phyloP scores from a whole-genome alignment of 2,888 invertebrate genomes.

The Stenurella melanura region DNA sequence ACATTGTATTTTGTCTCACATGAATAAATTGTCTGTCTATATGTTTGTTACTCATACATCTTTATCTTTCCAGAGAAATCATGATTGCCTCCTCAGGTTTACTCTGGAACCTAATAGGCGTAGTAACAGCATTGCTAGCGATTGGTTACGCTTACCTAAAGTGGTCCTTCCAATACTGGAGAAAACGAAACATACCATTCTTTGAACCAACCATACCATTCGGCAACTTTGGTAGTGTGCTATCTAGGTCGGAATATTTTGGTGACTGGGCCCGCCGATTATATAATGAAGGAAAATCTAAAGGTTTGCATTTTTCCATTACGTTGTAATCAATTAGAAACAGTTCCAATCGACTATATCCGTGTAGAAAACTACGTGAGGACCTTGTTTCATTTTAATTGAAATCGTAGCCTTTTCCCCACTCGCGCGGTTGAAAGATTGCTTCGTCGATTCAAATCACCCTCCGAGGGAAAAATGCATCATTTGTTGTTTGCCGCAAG shows the following conservation, averaged over 20 bases:
- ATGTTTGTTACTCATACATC: too few species aligned
- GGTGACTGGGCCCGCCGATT: conserved; percentile 39
- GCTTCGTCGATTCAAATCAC: too few species aligned
- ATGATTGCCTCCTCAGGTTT: background rate
- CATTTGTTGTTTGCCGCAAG: too few species aligned
- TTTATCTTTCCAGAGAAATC: background rate
- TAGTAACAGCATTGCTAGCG: conserved; percentile 35
- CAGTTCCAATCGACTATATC: too few species aligned
- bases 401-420: too few species aligned
- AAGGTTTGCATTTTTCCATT: conserved; percentile 43
- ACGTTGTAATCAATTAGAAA: too few species aligned
- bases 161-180: conserved; percentile 48
- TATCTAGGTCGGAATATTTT: conserved; percentile 13
- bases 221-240: conserved; percentile 43
- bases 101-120: conserved; percentile 25
- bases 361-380: too few species aligned
- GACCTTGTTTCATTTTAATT: too few species aligned
- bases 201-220: conserved; percentile 47
- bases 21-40: too few species aligned
- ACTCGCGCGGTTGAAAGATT: too few species aligned
- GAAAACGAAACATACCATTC: conserved; percentile 42
- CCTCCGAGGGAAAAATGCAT: too few species aligned
- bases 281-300: conserved; percentile 47
- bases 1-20: too few species aligned
- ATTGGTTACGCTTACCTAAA: conserved; percentile 35